phyloP scores from a whole-genome alignment of 2,888 invertebrate species.

The Pristionchus exspectatus region DNA sequence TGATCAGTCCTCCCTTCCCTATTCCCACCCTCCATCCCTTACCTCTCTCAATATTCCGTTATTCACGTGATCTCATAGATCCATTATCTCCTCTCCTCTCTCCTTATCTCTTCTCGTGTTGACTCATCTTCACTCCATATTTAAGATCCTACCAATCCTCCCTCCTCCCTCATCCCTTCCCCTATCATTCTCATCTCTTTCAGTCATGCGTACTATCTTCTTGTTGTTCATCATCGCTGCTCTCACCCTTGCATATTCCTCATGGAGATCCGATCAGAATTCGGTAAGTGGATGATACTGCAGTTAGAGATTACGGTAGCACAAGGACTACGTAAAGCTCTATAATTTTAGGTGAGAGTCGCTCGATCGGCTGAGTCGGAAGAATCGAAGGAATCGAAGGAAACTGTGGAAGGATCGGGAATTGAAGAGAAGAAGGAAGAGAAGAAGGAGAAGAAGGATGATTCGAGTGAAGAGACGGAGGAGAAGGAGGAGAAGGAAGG shows the following conservation, averaged over 20 bases:
- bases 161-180: background rate
- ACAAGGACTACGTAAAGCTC: background rate
- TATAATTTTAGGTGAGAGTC: background rate
- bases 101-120: background rate
- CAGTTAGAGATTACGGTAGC: background rate
- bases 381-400: background rate
- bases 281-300: background rate
- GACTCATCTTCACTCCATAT: background rate
- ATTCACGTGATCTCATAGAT: background rate
- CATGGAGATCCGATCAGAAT: background rate
- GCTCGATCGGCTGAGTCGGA: background rate
- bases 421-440: background rate
- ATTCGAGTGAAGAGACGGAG: background rate
- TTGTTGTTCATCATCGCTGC: background rate
- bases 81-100: constrained; percentile 2
- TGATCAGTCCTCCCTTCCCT: background rate
- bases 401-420: constrained; percentile 40
- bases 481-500: background rate
- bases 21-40: background rate
- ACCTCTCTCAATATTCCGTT: background rate
- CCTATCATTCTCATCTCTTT: background rate
- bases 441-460: constrained; percentile 20
- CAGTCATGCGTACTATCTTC: constrained; percentile 41
- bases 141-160: background rate
- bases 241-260: background rate